Conservation (phyloP, 2,113 vertebrate species). For the Misgurnus mizolepis region DNA sequence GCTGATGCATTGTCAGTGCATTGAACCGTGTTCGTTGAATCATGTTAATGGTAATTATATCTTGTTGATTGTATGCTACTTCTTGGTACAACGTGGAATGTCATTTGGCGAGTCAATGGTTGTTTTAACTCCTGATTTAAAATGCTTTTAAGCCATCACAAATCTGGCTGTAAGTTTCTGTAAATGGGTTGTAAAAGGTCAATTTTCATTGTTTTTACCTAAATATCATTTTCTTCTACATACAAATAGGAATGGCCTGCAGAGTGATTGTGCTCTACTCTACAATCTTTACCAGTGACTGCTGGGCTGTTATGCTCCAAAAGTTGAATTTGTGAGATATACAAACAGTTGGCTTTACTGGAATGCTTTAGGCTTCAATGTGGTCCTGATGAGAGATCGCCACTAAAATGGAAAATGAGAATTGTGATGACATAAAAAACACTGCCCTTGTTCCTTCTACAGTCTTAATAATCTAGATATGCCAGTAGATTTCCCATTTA, state of each 20-base stretch:
- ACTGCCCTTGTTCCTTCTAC: conserved; percentile 6
- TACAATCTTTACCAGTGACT: conserved; percentile 52
- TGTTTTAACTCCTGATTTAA: conserved; percentile 15
- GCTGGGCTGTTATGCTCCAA: conserved; percentile 52
- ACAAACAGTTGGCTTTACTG: conserved; percentile 36
- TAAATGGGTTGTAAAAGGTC: conserved; percentile 21
- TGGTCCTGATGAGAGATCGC: conserved; percentile 24
- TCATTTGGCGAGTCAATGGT: neutral
- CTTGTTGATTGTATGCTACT: neutral
- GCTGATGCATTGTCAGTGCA: conserved; percentile 40
- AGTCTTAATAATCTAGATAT: conserved; percentile 18
- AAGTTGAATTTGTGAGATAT: conserved; percentile 45
- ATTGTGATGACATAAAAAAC: conserved; percentile 19
- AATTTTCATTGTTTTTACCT: conserved; percentile 49
- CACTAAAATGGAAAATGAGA: conserved; percentile 25
- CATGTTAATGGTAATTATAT: conserved; percentile 5
- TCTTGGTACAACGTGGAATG: conserved; percentile 17
- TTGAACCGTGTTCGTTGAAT: conserved; percentile 31
- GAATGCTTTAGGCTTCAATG: conserved; percentile 37
- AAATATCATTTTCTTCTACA: conserved; percentile 53
- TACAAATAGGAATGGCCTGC: conserved; percentile 65
- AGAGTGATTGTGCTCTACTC: conserved; percentile 76
- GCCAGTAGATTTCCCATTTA: conserved; percentile 6
- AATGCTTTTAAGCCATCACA: conserved; percentile 34
- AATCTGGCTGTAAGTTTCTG: conserved; percentile 11